phyloP scores from a whole-genome alignment of 1,140 invertebrate genomes.

The Caenorhabditis inopinata region DNA sequence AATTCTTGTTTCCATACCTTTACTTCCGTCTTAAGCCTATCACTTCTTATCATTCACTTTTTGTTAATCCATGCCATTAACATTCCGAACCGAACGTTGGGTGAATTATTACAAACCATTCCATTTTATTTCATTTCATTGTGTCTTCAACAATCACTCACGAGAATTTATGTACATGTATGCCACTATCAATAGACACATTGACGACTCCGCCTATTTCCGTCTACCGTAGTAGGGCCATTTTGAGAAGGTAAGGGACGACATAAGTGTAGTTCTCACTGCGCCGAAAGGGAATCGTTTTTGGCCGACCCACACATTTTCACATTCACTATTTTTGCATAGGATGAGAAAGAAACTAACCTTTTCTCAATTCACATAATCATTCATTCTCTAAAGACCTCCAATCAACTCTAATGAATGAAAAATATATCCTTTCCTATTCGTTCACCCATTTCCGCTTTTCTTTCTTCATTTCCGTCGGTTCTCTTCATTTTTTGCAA shows the following conservation, averaged over 20 bases:
- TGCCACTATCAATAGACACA: slow-evolving; percentile 7
- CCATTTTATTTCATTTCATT: slow-evolving; percentile 21
- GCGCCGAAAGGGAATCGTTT: not conserved
- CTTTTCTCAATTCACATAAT: not conserved
- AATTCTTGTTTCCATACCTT: not conserved
- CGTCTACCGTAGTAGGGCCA: slow-evolving; percentile 1
- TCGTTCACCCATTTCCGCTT: not conserved
- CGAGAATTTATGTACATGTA: slow-evolving; percentile 7
- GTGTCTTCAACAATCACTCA: not conserved
- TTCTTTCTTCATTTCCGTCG: not conserved
- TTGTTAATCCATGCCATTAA: slow-evolving; percentile 12
- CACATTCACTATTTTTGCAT: not conserved
- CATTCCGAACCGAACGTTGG: slow-evolving; percentile 20
- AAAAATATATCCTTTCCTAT: not conserved
- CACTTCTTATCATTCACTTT: not conserved
- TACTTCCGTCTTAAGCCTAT: not conserved
- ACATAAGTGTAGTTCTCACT: not conserved
- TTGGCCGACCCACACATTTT: not conserved
- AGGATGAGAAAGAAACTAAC: not conserved
- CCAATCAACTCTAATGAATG: slow-evolving; percentile 3
- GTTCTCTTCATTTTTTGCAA: not conserved
- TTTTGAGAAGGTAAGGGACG: not conserved
- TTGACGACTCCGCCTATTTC: not conserved
- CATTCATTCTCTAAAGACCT: not conserved
- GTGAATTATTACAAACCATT: slow-evolving; percentile 25